Evolutionary conservation across 2,888 invertebrate species (phyloP), one percentile per base, ranked within the genome.

Genomic region (Ditylenchus weischeri): DNA sequence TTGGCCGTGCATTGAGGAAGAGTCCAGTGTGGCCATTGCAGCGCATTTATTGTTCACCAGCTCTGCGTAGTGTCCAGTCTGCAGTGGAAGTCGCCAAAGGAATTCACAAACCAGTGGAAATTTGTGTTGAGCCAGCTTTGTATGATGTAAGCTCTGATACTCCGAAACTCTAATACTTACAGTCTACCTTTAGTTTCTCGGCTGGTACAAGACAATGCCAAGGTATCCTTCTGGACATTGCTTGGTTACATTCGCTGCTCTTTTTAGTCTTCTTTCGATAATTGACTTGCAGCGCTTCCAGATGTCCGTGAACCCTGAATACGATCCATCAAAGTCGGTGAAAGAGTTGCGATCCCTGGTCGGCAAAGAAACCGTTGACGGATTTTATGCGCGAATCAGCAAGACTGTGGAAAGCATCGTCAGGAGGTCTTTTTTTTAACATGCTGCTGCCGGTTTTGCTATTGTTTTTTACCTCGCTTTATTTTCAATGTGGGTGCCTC

Each of bases 11-110:
- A 3, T 19, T 72, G 60, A 57, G 66, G 29, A 59, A 57, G 64
- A 88, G 88, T 57, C 88, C 88, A 29, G 86, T 90, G 23, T 63
- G 62, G 62, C 83, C 85, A 51, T 87, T 93, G 51, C 86, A 88
- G 65, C 88, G 90, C 81, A 90, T 91, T 29, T 93, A 90, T 84
- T 89, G 90, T 38, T 93, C 93, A 3, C 91, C 93, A 0, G 90
- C 93, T 29, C 88, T 92, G 73, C 88, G 94, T 64, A 93, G 92
- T 85, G 88, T 95, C 13, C 54, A 54, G 18, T 23, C 54, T 21
- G 54, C 54, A 21, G 54, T 29, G 23, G 54, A 21, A 21, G 8
- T 54, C 8, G 54, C 18, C 8, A 21, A 54, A 54, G 54, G 29
- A 29, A 29, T 21, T 18, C 29, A 29, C 23, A 29, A 54, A 54